phyloP scores from a whole-genome alignment of 2,888 invertebrate species.

The Parasteatoda lunata region DNA sequence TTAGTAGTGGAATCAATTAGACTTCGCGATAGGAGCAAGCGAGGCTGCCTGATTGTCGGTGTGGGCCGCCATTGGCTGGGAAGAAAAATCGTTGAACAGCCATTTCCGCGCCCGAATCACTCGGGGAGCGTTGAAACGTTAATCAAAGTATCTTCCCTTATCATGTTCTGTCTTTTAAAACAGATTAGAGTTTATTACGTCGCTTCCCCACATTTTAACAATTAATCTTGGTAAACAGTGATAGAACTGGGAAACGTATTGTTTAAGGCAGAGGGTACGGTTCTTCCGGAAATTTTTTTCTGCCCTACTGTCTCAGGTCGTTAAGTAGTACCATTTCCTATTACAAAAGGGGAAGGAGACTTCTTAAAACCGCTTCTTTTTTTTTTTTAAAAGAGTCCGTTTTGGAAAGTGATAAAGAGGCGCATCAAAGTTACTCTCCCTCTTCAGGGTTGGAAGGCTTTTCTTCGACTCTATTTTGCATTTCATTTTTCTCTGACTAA shows the following conservation, averaged over 20 bases:
- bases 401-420: constrained; percentile 45
- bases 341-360: constrained; percentile 35
- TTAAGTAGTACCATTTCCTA: constrained; percentile 52
- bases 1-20: constrained; percentile 68
- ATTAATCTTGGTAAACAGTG: constrained; percentile 68
- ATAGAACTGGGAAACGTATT: constrained; percentile 49
- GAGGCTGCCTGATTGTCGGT: constrained; percentile 31
- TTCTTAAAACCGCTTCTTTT: constrained; percentile 46
- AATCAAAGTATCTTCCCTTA: constrained; percentile 68
- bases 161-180: constrained; percentile 67
- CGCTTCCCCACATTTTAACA: constrained; percentile 54
- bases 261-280: constrained; percentile 61
- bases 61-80: constrained; percentile 55
- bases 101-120: constrained; percentile 66
- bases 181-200: constrained; percentile 67
- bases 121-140: constrained; percentile 53
- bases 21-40: constrained; percentile 50
- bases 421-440: constrained; percentile 32
- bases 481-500: too few relatives aligned
- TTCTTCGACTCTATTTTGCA: too few relatives aligned
- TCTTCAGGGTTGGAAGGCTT: neutral
- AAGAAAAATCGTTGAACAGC: constrained; percentile 65
- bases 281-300: constrained; percentile 39
- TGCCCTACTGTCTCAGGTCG: constrained; percentile 38
- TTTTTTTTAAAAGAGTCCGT: constrained; percentile 44